These are phyloP conservation scores for Ibycter americanus DNA, from an alignment of 2,797 vertebrate species.

Conservation along the genomic window DNA sequence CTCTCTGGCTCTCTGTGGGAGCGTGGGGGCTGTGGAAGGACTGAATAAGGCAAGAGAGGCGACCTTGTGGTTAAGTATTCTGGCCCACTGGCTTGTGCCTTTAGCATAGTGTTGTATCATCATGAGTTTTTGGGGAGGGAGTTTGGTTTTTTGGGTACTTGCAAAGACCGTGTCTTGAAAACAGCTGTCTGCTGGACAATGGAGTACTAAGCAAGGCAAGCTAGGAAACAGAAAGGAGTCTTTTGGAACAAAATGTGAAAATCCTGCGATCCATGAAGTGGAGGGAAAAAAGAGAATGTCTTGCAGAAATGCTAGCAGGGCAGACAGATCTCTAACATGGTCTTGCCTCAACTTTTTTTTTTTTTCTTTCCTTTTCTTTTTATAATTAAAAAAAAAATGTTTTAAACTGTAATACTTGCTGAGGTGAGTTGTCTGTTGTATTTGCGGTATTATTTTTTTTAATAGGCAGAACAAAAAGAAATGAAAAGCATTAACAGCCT, in stretches of 20 bases:
- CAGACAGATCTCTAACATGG: background rate
- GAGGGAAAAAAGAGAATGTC: background rate
- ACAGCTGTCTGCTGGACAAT: constrained; percentile 30
- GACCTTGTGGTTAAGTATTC: background rate
- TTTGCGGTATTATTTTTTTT: background rate
- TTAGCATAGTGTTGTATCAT: background rate
- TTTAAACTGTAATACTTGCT: background rate
- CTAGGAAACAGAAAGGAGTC: constrained; percentile 33
- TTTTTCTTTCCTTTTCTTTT: background rate
- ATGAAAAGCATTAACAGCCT: constrained; percentile 39
- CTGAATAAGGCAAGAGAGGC: background rate
- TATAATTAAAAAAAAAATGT: background rate
- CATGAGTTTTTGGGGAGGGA: background rate
- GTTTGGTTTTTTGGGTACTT: background rate
- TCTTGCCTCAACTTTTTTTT: background rate
- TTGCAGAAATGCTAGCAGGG: background rate
- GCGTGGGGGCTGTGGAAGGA: background rate
- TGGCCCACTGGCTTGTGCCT: background rate
- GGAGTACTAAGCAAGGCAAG: background rate
- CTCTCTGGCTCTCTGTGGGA: background rate
- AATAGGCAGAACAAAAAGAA: constrained; percentile 12
- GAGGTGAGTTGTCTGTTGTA: background rate
- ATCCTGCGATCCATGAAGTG: background rate
- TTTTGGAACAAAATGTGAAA: constrained; percentile 33
- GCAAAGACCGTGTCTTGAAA: constrained; percentile 29